These are phyloP conservation scores for Drosophila histrio DNA, from an alignment of 2,888 invertebrate species.

Conservation along the genomic window DNA sequence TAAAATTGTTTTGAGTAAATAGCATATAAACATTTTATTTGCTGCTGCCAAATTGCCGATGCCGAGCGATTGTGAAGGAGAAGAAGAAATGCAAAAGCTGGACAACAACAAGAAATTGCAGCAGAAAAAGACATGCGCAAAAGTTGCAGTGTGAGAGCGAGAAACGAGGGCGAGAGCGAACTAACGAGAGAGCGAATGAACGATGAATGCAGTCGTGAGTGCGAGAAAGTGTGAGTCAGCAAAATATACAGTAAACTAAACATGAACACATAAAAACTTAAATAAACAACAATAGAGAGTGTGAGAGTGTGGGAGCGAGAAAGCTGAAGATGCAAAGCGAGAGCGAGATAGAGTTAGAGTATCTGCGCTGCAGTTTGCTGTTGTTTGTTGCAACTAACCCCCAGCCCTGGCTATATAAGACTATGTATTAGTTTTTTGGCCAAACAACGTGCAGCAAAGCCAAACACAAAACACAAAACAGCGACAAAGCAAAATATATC, in stretches of 20 bases:
- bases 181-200: conserved; percentile 36
- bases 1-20: conserved; percentile 79
- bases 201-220: conserved; percentile 23
- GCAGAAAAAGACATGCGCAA: conserved; percentile 61
- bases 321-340: conserved; percentile 21
- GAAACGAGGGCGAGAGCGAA: conserved; percentile 35
- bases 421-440: conserved; percentile 63
- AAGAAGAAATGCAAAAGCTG: conserved; percentile 13
- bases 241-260: conserved; percentile 78
- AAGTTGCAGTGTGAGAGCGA: conserved; percentile 34
- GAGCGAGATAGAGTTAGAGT: not conserved
- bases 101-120: conserved; percentile 63
- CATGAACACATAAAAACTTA: conserved; percentile 79
- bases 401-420: conserved; percentile 50
- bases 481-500: conserved; percentile 65
- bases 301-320: conserved; percentile 18
- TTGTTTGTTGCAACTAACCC: conserved; percentile 79
- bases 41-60: conserved; percentile 66
- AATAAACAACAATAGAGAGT: conserved; percentile 76
- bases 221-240: conserved; percentile 56
- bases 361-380: conserved; percentile 68
- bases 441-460: conserved; percentile 73
- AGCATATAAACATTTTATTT: conserved; percentile 80
- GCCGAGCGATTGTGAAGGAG: conserved; percentile 39
- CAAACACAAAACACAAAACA: conserved; percentile 67